Percentiles rank a stretch among this genome's conserved stretches.
These are phyloP conservation scores for Rotaria macrura DNA, from an alignment of 2,888 invertebrate genomes.

Conservation along the genomic window DNA sequence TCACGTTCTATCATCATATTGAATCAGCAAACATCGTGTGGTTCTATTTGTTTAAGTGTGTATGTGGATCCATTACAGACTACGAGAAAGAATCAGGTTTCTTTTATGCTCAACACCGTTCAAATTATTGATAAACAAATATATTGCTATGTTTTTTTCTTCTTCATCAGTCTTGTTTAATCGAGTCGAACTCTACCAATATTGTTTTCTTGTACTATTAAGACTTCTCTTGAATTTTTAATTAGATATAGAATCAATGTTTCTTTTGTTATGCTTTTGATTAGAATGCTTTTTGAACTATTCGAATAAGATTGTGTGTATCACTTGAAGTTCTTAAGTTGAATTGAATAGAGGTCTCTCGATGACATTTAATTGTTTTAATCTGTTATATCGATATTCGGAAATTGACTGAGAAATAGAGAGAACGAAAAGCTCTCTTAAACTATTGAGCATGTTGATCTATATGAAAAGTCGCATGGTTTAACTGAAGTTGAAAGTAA, in stretches of 20 bases:
- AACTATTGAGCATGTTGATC: background rate
- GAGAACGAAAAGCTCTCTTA: background rate
- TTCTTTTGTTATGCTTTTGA: background rate
- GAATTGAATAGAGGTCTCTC: too few relatives aligned
- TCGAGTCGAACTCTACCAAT: background rate
- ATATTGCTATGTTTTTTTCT: background rate
- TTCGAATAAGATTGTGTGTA: too few relatives aligned
- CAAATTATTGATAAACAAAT: background rate
- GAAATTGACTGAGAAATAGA: background rate
- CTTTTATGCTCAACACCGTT: background rate
- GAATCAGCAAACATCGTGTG: slow-evolving; percentile 1
- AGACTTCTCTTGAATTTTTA: background rate
- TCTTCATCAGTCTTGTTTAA: background rate
- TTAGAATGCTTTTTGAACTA: too few relatives aligned
- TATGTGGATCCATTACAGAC: background rate
- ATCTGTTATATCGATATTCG: background rate
- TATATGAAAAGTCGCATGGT: background rate
- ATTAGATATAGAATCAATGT: background rate
- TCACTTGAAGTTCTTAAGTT: too few relatives aligned
- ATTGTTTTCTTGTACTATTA: background rate
- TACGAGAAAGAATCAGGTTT: background rate
- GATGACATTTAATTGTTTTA: background rate
- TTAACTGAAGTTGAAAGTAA: background rate
- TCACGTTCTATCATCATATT: background rate
- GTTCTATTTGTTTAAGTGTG: background rate